These are phyloP conservation scores for Disparrhopalites patrizii DNA, from an alignment of 2,888 invertebrate species.

Conservation along the genomic window DNA sequence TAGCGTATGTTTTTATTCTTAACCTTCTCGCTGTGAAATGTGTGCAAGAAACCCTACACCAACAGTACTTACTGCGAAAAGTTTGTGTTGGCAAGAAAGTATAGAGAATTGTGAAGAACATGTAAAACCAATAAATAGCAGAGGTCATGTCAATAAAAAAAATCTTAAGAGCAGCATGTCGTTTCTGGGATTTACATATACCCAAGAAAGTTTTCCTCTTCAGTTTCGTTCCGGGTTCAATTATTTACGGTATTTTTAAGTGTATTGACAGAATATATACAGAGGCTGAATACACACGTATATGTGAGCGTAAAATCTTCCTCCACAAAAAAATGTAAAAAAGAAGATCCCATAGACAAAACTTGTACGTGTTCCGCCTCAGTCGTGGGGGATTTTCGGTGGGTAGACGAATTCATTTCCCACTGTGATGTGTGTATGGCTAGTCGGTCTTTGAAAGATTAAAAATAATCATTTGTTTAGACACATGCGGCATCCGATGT, in stretches of 20 bases:
- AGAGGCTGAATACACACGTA: not conserved
- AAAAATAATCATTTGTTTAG: constrained; percentile 6
- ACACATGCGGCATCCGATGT: constrained; percentile 3
- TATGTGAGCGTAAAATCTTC: not conserved
- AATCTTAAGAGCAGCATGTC: not conserved
- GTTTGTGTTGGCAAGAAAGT: too few relatives aligned
- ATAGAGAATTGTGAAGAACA: too few relatives aligned
- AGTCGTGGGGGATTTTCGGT: not conserved
- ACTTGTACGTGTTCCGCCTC: not conserved
- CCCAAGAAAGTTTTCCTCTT: not conserved
- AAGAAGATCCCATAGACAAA: not conserved
- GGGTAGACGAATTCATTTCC: too few relatives aligned
- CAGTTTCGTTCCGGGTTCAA: constrained; percentile 1
- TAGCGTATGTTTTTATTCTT: too few relatives aligned
- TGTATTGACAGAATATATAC: not conserved
- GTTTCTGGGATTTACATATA: not conserved
- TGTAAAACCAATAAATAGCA: not conserved
- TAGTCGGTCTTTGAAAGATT: not conserved
- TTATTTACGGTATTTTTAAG: not conserved
- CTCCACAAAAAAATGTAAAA: not conserved
- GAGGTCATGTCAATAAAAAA: constrained; percentile 9
- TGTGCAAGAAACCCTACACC: too few relatives aligned
- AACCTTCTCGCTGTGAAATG: too few relatives aligned
- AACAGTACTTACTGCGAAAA: too few relatives aligned
- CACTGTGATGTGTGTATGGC: too few relatives aligned